Evolutionary conservation across 1,140 invertebrate species (phyloP).

Genomic region (Diuraphis noxia): DNA sequence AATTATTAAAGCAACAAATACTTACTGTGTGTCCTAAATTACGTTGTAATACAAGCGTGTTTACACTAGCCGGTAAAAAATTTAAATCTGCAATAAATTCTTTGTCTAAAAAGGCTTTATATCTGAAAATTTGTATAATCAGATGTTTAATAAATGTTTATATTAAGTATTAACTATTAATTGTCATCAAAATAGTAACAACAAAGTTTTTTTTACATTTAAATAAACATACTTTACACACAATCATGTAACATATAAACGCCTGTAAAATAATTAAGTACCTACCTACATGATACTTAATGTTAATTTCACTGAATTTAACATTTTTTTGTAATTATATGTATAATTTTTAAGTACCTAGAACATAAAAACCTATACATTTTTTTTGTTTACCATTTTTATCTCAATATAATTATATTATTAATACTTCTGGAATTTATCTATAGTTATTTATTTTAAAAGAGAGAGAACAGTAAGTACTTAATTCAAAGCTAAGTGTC

Average conservation of each 20-base stretch:
- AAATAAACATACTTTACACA: neutral
- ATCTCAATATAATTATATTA: neutral
- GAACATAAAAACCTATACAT: neutral
- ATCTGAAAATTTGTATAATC: conserved; percentile 17
- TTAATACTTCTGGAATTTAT: neutral
- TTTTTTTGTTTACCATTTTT: neutral
- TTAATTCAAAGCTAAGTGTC: neutral
- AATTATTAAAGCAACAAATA: neutral
- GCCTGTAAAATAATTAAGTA: neutral
- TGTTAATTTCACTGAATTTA: neutral
- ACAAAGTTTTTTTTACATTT: neutral
- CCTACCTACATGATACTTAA: neutral
- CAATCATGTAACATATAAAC: neutral
- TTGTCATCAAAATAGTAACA: neutral
- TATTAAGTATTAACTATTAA: too few relatives aligned
- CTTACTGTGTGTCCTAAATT: conserved; percentile 11
- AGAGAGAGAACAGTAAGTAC: neutral
- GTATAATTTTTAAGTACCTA: neutral
- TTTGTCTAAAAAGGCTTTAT: neutral
- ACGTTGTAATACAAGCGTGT: neutral
- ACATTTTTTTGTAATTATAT: too few relatives aligned
- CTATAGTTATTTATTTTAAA: neutral
- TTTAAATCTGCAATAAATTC: conserved; percentile 7
- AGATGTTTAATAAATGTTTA: neutral
- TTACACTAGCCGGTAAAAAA: conserved; percentile 34